A percentile compares a stretch with the other conserved stretches of the same genome.
These are phyloP conservation scores for Lepidurus couesii DNA, from an alignment of 1,140 invertebrate genomes.

Conservation along the genomic window DNA sequence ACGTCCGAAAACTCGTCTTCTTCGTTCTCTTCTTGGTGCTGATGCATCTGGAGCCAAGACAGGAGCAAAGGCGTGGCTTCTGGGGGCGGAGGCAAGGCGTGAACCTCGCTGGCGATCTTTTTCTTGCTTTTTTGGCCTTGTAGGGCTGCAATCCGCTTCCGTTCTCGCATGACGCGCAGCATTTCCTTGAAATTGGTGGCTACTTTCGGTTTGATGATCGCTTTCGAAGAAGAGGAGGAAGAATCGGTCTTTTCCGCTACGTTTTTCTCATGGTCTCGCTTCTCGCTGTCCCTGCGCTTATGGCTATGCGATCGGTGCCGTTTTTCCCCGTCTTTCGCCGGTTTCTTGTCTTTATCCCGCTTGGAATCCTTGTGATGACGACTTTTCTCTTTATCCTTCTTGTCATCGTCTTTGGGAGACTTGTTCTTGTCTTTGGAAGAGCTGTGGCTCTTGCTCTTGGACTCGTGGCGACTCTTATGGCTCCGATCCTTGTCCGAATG, in stretches of 20 bases:
- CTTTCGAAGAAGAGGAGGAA: background rate
- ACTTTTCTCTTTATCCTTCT: background rate
- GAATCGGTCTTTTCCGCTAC: slow-evolving; percentile 16
- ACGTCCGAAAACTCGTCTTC: slow-evolving; percentile 27
- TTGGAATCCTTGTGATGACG: background rate
- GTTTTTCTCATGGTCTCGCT: slow-evolving; percentile 16
- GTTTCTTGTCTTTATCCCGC: background rate
- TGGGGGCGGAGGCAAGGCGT: background rate
- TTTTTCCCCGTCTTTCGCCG: slow-evolving; percentile 9
- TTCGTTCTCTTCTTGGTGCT: background rate
- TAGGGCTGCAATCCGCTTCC: slow-evolving; percentile 27
- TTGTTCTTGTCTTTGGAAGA: background rate
- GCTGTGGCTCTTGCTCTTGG: background rate
- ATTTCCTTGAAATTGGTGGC: slow-evolving; percentile 22
- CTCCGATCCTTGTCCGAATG: slow-evolving; percentile 16
- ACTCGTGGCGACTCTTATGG: background rate
- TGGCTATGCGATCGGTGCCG: slow-evolving; percentile 26
- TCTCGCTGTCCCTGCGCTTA: background rate
- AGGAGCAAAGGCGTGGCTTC: background rate
- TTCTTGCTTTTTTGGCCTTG: background rate
- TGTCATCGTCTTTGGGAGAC: background rate
- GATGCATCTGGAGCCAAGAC: slow-evolving; percentile 16
- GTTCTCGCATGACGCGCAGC: background rate
- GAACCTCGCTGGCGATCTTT: slow-evolving; percentile 23
- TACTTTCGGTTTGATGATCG: background rate